A percentile compares a stretch with the other conserved stretches of the same genome.
Conservation (phyloP, 2,888 invertebrate genomes). For the Drosophila eohydei region DNA sequence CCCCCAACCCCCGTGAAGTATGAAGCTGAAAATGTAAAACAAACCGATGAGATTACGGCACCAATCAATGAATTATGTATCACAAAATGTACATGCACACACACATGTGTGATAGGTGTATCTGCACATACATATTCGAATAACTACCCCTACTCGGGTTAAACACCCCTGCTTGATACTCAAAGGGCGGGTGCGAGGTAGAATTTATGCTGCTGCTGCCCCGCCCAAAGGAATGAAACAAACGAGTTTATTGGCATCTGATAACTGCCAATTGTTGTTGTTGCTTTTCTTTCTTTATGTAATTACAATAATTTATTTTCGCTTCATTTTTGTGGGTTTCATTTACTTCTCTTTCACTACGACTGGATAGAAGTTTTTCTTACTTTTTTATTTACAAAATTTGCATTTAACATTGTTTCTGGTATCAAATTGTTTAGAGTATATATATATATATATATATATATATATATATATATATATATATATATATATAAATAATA, state of each 20-base stretch:
- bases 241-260: constrained; percentile 54
- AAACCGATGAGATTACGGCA: constrained; percentile 41
- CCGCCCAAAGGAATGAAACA: constrained; percentile 46
- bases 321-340: constrained; percentile 42
- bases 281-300: constrained; percentile 35
- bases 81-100: constrained; percentile 9
- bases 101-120: not conserved
- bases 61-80: constrained; percentile 69
- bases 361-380: constrained; percentile 44
- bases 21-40: constrained; percentile 8
- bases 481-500: constrained; percentile 39
- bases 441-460: constrained; percentile 20
- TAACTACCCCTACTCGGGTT: constrained; percentile 53
- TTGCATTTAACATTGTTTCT: constrained; percentile 55
- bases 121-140: not conserved
- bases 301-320: constrained; percentile 74
- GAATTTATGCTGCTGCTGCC: constrained; percentile 11
- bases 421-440: constrained; percentile 57
- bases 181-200: not conserved
- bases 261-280: constrained; percentile 59
- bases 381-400: constrained; percentile 66
- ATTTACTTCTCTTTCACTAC: constrained; percentile 54
- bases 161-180: constrained; percentile 12
- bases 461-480: constrained; percentile 32
- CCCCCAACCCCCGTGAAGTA: constrained; percentile 13